phyloP scores from a whole-genome alignment of 2,888 invertebrate genomes.

The Agriopis aurantiaria region DNA sequence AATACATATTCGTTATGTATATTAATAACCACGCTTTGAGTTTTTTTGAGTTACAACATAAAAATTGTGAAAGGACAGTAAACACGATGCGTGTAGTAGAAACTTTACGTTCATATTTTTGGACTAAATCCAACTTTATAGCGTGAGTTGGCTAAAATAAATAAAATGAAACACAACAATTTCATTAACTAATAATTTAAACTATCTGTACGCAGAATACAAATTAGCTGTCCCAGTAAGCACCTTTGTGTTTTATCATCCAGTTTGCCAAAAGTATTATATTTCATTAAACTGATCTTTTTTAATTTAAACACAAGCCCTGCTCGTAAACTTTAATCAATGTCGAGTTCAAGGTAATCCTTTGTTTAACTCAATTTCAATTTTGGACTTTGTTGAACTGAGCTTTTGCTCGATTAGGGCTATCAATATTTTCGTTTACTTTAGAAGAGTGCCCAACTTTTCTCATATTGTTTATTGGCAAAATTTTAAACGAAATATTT shows the following conservation, averaged over 20 bases:
- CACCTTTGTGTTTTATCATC: too few species aligned
- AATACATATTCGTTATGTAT: slow-evolving; percentile 32
- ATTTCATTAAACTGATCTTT: slow-evolving; percentile 37
- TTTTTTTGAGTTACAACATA: slow-evolving; percentile 36
- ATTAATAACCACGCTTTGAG: slow-evolving; percentile 47
- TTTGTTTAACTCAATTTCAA: slow-evolving; percentile 51
- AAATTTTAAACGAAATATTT: neutral
- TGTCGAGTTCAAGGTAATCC: slow-evolving; percentile 49
- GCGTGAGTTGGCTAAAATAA: neutral
- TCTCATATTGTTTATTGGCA: slow-evolving; percentile 19
- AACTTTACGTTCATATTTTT: slow-evolving; percentile 44
- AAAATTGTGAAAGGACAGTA: slow-evolving; percentile 49
- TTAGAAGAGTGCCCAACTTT: slow-evolving; percentile 29
- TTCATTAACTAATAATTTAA: slow-evolving; percentile 44
- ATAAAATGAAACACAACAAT: neutral
- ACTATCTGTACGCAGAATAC: slow-evolving; percentile 23
- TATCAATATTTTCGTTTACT: slow-evolving; percentile 39
- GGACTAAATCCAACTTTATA: slow-evolving; percentile 54
- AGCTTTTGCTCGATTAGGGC: slow-evolving; percentile 36
- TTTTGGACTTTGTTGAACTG: slow-evolving; percentile 42
- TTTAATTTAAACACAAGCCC: slow-evolving; percentile 46
- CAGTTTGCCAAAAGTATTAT: slow-evolving; percentile 16
- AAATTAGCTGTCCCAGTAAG: slow-evolving; percentile 4
- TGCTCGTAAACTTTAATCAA: slow-evolving; percentile 46
- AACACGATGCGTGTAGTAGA: slow-evolving; percentile 41